A percentile compares a stretch with the other conserved stretches of the same genome.
phyloP scores from a whole-genome alignment of 2,888 invertebrate species.

The Ernsta delagoae region DNA sequence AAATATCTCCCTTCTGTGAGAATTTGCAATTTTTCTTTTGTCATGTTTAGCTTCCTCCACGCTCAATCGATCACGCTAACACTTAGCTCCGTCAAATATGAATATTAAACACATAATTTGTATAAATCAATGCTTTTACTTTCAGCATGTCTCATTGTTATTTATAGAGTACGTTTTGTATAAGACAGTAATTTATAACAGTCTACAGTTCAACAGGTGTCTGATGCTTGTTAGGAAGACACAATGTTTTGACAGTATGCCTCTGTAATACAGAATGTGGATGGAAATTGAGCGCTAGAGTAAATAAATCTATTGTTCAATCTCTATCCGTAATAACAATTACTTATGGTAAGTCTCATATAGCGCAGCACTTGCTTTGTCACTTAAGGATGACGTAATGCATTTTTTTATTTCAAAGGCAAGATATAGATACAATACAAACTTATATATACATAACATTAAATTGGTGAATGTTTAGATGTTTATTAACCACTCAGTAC shows the following conservation, averaged over 20 bases:
- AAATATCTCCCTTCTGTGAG: no score
- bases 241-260: slow-evolving; percentile 9
- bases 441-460: no score
- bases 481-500: no score
- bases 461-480: no score
- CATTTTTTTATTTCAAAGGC: no score
- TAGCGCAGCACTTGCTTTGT: no score
- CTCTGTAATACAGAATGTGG: not conserved
- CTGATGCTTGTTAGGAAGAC: not conserved
- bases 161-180: slow-evolving; percentile 2
- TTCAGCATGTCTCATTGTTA: not conserved
- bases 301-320: not conserved
- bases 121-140: not conserved
- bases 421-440: no score
- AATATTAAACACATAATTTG: slow-evolving; percentile 11
- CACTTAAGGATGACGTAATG: not conserved
- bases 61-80: slow-evolving; percentile 15
- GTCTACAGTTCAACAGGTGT: slow-evolving; percentile 9
- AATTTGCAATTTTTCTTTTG: not conserved
- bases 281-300: no score
- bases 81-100: no score
- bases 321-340: not conserved
- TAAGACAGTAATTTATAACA: slow-evolving; percentile 7
- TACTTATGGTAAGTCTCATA: no score
- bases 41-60: not conserved